Conservation (phyloP, 2,888 invertebrate genomes). For the Falcaria lacertinaria region DNA sequence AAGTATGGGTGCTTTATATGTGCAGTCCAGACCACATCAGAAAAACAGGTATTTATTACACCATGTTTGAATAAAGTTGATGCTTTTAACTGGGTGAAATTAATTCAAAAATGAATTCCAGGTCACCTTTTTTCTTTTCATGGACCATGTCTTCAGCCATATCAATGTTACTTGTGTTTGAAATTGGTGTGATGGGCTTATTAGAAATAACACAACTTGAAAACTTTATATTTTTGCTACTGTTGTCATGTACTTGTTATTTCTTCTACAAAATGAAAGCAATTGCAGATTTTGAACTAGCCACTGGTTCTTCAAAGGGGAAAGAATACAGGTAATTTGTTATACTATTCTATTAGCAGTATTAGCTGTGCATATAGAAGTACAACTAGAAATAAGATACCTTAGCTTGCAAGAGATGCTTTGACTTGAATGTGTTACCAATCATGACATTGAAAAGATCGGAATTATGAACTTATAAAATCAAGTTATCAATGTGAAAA, state of each 20-base stretch:
- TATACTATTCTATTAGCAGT: background rate
- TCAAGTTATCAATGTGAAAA: too few relatives aligned
- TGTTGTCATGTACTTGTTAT: conserved; percentile 55
- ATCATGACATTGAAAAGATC: too few relatives aligned
- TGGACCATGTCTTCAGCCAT: conserved; percentile 86
- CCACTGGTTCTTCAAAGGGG: conserved; percentile 62
- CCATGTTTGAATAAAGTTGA: too few relatives aligned
- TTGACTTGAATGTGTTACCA: too few relatives aligned
- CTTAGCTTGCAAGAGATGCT: too few relatives aligned
- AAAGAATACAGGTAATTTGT: conserved; percentile 65
- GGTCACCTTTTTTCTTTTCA: conserved; percentile 86
- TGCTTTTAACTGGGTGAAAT: background rate
- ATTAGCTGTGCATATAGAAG: too few relatives aligned
- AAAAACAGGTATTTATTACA: conserved; percentile 55
- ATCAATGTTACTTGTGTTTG: conserved; percentile 84
- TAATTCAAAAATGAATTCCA: conserved; percentile 24
- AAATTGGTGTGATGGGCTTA: conserved; percentile 83
- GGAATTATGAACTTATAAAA: too few relatives aligned
- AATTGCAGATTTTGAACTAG: conserved; percentile 61
- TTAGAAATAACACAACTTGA: conserved; percentile 81
- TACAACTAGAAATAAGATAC: too few relatives aligned
- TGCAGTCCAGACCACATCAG: conserved; percentile 61
- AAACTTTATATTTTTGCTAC: conserved; percentile 59
- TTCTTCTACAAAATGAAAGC: conserved; percentile 70
- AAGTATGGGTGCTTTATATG: conserved; percentile 64